Evolutionary conservation across 1,140 invertebrate species (phyloP).

Genomic region (Triops cancriformis): DNA sequence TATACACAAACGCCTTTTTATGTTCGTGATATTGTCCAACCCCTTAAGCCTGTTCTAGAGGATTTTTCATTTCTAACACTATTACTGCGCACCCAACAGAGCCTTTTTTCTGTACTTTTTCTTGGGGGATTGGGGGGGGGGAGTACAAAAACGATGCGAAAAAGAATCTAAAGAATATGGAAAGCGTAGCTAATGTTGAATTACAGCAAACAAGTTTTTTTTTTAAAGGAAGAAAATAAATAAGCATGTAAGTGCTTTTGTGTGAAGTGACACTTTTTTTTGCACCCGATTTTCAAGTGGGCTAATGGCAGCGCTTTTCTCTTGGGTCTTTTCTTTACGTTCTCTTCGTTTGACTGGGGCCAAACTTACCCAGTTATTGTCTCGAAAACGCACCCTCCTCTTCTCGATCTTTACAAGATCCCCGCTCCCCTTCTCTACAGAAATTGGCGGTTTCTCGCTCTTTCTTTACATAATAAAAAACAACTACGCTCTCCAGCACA

Average conservation of each 20-base stretch:
- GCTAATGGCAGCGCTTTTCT: background rate
- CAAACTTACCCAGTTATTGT: background rate
- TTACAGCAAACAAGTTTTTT: no score
- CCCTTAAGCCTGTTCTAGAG: no score
- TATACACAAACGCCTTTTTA: no score
- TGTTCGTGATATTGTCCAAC: no score
- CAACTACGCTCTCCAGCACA: no score
- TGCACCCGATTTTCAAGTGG: background rate
- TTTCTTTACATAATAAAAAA: background rate
- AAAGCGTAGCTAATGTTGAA: no score
- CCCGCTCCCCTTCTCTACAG: background rate
- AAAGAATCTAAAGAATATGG: no score
- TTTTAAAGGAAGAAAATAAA: background rate
- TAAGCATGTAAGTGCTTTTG: background rate
- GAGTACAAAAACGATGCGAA: no score
- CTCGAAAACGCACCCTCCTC: background rate
- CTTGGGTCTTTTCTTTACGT: background rate
- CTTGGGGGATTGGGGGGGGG: no score
- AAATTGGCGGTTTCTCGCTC: background rate
- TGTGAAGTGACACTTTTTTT: background rate
- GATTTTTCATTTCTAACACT: no score
- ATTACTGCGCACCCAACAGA: no score
- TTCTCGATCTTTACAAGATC: background rate
- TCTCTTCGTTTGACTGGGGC: background rate
- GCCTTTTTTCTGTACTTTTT: no score